Percentiles rank a stretch among this genome's conserved stretches.
Conservation (phyloP, 1,140 invertebrate species). For the Sinella curviseta region DNA sequence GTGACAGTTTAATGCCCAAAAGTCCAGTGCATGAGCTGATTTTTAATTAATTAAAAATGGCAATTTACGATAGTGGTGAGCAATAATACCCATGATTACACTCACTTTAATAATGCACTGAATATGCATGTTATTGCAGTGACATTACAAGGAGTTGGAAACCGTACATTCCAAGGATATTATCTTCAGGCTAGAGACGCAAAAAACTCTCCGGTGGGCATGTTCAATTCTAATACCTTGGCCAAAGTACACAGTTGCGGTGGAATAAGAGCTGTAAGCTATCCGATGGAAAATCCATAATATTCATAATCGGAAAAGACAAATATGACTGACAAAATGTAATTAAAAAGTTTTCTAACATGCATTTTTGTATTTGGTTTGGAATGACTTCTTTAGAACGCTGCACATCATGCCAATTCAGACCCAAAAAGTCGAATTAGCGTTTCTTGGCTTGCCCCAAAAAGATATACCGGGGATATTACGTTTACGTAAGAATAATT, state of each 20-base stretch:
- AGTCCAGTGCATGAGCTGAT: background rate
- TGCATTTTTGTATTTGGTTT: background rate
- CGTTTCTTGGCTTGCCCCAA: constrained; percentile 38
- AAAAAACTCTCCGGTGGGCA: constrained; percentile 29
- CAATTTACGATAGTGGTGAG: background rate
- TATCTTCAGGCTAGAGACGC: constrained; percentile 44
- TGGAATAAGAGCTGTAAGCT: constrained; percentile 38
- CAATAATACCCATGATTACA: background rate
- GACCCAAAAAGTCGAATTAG: constrained; percentile 27
- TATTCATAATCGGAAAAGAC: background rate
- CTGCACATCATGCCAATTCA: constrained; percentile 42
- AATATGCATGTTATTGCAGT: constrained; percentile 2
- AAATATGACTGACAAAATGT: too few relatives aligned
- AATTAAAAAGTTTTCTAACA: too few relatives aligned
- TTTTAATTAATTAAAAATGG: background rate
- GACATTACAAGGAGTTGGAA: background rate
- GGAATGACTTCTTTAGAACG: constrained; percentile 34
- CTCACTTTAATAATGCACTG: background rate
- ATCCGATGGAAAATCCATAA: too few relatives aligned
- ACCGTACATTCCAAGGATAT: constrained; percentile 33
- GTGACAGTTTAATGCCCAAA: background rate
- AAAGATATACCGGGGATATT: constrained; percentile 39
- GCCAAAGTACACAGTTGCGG: constrained; percentile 40
- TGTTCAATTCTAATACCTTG: constrained; percentile 32
- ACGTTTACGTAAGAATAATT: constrained; percentile 35